Evolutionary conservation across 2,888 invertebrate species (phyloP).

Genomic region (Drosophila paranaensis): DNA sequence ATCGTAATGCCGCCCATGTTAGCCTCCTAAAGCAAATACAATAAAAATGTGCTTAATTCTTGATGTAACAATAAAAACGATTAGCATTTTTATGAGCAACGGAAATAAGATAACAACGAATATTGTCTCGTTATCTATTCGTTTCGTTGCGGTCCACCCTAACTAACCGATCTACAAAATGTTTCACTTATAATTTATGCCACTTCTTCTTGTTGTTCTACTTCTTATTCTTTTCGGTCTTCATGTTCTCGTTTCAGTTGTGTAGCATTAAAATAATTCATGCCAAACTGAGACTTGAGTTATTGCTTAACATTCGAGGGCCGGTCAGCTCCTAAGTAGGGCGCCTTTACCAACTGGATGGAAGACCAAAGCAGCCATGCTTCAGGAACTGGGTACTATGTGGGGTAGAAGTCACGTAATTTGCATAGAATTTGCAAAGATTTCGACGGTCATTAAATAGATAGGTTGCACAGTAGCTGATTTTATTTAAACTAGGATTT

Average conservation of each 20-base stretch:
- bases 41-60: constrained; percentile 36
- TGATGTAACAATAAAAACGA: constrained; percentile 60
- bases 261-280: constrained; percentile 53
- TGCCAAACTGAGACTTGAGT: constrained; percentile 54
- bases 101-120: constrained; percentile 55
- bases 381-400: constrained; percentile 7
- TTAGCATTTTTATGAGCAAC: constrained; percentile 70
- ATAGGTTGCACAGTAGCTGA: constrained; percentile 56
- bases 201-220: constrained; percentile 13
- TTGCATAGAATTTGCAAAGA: constrained; percentile 65
- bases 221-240: constrained; percentile 12
- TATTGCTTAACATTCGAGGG: constrained; percentile 34
- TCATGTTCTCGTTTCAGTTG: constrained; percentile 7
- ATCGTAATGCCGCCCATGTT: constrained; percentile 73
- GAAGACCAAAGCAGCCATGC: not conserved
- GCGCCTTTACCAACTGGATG: not conserved
- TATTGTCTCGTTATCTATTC: constrained; percentile 29
- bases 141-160: constrained; percentile 28
- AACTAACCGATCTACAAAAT: constrained; percentile 39
- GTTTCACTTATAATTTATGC: constrained; percentile 62
- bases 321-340: constrained; percentile 28
- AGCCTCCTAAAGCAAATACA: constrained; percentile 57
- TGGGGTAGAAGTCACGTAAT: constrained; percentile 30
- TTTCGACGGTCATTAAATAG: constrained; percentile 45
- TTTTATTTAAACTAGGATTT: not conserved